Evolutionary conservation across 1,140 invertebrate genomes (phyloP), one percentile per base, ranked within the genome.

Genomic region (Holotrichia oblita): DNA sequence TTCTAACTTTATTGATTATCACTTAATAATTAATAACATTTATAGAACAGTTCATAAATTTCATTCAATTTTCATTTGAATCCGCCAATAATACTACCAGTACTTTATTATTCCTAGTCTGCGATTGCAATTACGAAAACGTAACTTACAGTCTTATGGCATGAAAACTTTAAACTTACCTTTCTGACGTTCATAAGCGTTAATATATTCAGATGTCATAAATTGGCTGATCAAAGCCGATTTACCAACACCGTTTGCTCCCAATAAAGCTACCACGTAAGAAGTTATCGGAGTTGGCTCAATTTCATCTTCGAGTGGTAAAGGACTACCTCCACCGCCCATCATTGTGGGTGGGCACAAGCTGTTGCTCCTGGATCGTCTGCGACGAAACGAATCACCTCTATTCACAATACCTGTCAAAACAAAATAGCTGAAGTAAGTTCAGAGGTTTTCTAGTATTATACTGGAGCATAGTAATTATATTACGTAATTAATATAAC

Each of bases 201-300:
- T 97, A 84, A 97, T 97, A 84, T 95, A 97, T 84, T 98, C 97
- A 74, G 96, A 97, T 44, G 96, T 98, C 90, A 96, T 95, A 85
- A 98, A 98, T 88, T 98, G 97, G 80, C 94, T 94, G 81, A 96
- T 92, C 0, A 98, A 90, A 14, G 96, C 93, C 0, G 96, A 95
- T 87, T 98, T 98, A 20, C 97, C 97, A 7, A 98, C 96, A 0
- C 96, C 96, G 6, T 92, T 90, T 0, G 94, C 92, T 0, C 97
- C 97, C 6, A 98, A 86, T 87, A 98, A 93, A 8, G 94, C 93
- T 0, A 98, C 95, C 0, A 90, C 89, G 87, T 94, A 94, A 91
- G 89, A 17, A 91, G 90, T 27, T 90, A 76, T 22, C 6, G 73
- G 20, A 27, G 24, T 78, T 10, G 82, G 81, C 41, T 82, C 80